Evolutionary conservation across 2,888 invertebrate species (phyloP), one percentile per base, ranked within the genome.

Genomic region (Stratiomys singularior): DNA sequence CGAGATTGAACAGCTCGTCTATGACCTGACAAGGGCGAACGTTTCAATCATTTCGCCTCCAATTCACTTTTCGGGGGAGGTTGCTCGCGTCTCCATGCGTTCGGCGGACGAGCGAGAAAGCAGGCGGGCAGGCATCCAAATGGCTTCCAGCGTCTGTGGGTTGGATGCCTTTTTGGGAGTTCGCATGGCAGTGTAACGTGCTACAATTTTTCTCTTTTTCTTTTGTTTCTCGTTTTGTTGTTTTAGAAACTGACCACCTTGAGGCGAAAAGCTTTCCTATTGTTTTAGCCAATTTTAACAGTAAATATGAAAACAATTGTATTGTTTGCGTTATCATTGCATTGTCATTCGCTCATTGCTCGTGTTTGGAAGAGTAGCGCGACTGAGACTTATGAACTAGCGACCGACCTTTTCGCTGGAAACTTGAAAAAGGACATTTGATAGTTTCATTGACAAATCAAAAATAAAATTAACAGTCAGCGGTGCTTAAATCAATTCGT

Each of bases 1-100:
- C 66, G 11, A 52, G 9, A 37, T 37, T 37, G 52, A 18, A 37
- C 66, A 37, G 37, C 66, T 30, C 37, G 27, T 44, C 37, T 37
- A 1, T 47, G 46, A 69, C 46, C 69, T 69, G 69, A 47, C 69
- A 67, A 67, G 47, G 69, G 47, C 47, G 69, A 47, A 69, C 47
- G 25, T 47, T 69, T 69, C 46, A 46, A 69, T 69, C 23, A 69
- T 69, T 47, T 69, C 25, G 47, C 47, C 37, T 37, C 37, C 30
- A 30, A 37, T 66, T 37, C 66, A 66, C 37, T 66, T 66, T 66
- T 3, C 0, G 37, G 44, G 18, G 66, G 44, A 37, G 27, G 30
- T n/a, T 18, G 18, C 30, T 11, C 28, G 11, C 18, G n/a, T 9
- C 15, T n/a, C 1, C 66, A 30, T 18, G 18, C 66, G 18, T 30